Evolutionary conservation across 2,888 invertebrate species (phyloP).

Genomic region (Acrocyrtus sp.): DNA sequence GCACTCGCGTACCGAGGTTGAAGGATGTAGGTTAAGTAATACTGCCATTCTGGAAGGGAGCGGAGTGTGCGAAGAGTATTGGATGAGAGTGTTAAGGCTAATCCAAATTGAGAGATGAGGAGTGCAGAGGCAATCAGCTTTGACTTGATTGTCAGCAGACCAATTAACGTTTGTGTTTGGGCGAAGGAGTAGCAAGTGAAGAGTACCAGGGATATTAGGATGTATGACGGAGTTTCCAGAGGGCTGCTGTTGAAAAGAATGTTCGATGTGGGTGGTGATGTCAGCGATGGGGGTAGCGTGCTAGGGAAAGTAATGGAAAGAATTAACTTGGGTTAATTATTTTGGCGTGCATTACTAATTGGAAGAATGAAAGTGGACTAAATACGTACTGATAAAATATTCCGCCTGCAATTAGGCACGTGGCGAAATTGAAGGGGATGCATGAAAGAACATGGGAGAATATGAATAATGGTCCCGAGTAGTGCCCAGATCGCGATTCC

Average conservation of each 20-base stretch:
- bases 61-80: conserved; percentile 74
- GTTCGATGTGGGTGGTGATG: conserved; percentile 18
- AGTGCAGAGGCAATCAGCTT: conserved; percentile 81
- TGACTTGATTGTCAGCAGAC: conserved; percentile 83
- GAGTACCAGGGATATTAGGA: conserved; percentile 28
- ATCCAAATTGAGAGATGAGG: conserved; percentile 67
- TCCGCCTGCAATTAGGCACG: conserved; percentile 74
- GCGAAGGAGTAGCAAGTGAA: conserved; percentile 86
- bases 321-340: background rate
- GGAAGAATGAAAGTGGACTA: background rate
- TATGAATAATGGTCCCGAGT: conserved; percentile 85
- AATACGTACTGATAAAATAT: conserved; percentile 65
- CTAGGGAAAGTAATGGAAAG: too few relatives aligned
- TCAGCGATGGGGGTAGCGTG: conserved; percentile 31
- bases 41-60: conserved; percentile 83
- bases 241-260: conserved; percentile 5
- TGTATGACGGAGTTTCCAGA: conserved; percentile 24
- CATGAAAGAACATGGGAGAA: conserved; percentile 84
- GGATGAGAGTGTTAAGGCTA: conserved; percentile 43
- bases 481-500: conserved; percentile 88
- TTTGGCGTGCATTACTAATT: background rate
- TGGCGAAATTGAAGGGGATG: conserved; percentile 83
- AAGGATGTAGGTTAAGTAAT: conserved; percentile 81
- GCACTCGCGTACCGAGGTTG: conserved; percentile 84
- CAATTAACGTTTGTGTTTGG: conserved; percentile 85